Conservation (phyloP, 1,140 invertebrate species). For the Ceratoteleas bidentatus region DNA sequence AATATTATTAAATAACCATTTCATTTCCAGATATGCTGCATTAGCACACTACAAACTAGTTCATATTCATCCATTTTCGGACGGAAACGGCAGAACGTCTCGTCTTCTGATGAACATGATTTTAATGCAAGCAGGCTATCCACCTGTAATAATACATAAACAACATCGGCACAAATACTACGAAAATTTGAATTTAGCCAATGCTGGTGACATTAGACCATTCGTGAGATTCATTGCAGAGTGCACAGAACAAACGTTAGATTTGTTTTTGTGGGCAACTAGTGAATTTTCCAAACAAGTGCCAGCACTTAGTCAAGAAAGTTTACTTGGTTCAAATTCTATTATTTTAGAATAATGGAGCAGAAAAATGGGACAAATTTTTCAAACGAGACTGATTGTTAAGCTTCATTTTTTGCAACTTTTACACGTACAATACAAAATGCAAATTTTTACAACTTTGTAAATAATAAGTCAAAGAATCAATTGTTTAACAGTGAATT, state of each 20-base stretch:
- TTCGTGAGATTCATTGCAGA: slow-evolving; percentile 97
- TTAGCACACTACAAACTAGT: slow-evolving; percentile 98
- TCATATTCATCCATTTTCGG: slow-evolving; percentile 95
- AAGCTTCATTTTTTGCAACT: background rate
- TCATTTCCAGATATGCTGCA: slow-evolving; percentile 88
- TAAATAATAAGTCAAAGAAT: background rate
- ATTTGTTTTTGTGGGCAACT: slow-evolving; percentile 94
- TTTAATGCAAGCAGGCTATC: slow-evolving; percentile 98
- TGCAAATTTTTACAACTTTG: background rate
- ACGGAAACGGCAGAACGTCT: slow-evolving; percentile 97
- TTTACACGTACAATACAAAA: background rate
- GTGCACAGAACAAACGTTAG: slow-evolving; percentile 95
- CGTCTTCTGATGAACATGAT: slow-evolving; percentile 97
- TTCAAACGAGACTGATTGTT: slow-evolving; percentile 37
- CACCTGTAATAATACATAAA: slow-evolving; percentile 96
- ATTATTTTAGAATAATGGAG: slow-evolving; percentile 69
- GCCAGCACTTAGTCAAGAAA: slow-evolving; percentile 79
- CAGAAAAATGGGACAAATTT: slow-evolving; percentile 48
- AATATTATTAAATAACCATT: too few species aligned
- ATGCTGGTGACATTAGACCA: slow-evolving; percentile 94
- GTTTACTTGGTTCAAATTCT: slow-evolving; percentile 70
- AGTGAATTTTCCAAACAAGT: slow-evolving; percentile 80
- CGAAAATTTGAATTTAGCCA: slow-evolving; percentile 92
- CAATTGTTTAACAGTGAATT: too few species aligned
- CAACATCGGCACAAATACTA: slow-evolving; percentile 94